Base-by-base conservation (phyloP, 2,797 vertebrate species). In the Delichon dasypus region DNA sequence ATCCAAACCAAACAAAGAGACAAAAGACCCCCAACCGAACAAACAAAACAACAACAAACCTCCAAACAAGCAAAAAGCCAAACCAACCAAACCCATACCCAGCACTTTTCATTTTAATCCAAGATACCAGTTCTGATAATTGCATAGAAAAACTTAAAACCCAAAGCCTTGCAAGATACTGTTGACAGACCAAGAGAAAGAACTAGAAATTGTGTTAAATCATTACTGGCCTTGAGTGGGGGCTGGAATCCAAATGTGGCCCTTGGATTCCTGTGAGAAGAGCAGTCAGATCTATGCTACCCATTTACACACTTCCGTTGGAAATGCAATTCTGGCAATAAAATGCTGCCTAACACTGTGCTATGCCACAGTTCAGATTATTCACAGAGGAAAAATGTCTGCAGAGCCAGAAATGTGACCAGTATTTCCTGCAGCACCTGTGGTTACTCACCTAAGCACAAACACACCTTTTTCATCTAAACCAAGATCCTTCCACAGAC, bases 251-350 rank as follows among this genome's bases (percentile, higher is more conserved):
- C 36, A 85, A 62, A 73, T 1, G 9, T 13, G 42, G 72, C 38
- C 30, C n/a, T 17, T 61, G 27, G 42, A 78, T 62, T 90, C 27
- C 55, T 44, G 34, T 3, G 16, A 74, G 25, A 51, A 50, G 29
- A 2, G 1, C 0, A 0, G 44, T 21, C 66, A 75, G 14, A 51
- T 54, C 58, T 23, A 11, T 1, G 1, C 20, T 13, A 78, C 5
- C 17, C 6, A 2, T 81, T 70, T 34, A 16, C 32, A 50, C 12
- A 74, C 13, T 25, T 2, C 5, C 2, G 1, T 42, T 60, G 66
- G 47, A 78, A 84, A 73, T 29, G 25, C 2, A 12, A 10, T 45
- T 26, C 57, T 60, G 44, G 60, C 64, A 68, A 19, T 7, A 65
- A 84, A 81, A 65, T 20, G 13, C 36, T 89, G 84, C 34, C 30